phyloP scores from a whole-genome alignment of 2,888 invertebrate species.

The Drosophila maculinotata region DNA sequence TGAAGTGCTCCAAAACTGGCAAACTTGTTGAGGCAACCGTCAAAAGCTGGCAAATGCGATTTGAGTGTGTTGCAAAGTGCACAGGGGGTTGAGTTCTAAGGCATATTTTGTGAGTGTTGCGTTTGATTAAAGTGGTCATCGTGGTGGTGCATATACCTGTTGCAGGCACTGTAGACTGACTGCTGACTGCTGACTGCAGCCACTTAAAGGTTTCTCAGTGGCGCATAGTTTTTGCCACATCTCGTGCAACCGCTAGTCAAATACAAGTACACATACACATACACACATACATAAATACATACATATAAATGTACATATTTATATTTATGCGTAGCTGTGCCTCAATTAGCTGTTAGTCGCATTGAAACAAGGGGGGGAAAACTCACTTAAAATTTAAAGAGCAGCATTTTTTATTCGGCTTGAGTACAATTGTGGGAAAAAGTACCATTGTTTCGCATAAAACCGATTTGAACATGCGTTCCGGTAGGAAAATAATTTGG shows the following conservation, averaged over 20 bases:
- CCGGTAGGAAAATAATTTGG: conserved; percentile 41
- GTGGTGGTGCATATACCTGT: conserved; percentile 20
- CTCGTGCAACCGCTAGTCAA: conserved; percentile 14
- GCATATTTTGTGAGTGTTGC: conserved; percentile 32
- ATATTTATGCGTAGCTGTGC: conserved; percentile 48
- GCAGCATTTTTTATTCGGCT: background rate
- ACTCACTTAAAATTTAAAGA: conserved; percentile 1
- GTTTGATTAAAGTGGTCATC: conserved; percentile 50
- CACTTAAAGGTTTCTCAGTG: conserved; percentile 20
- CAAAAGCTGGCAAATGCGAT: conserved; percentile 15
- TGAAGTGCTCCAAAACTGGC: conserved; percentile 39
- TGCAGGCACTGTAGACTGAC: conserved; percentile 3
- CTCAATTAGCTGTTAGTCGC: conserved; percentile 46
- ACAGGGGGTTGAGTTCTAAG: background rate
- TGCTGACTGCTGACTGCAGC: conserved; percentile 7
- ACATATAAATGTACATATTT: background rate
- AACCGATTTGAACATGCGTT: conserved; percentile 43
- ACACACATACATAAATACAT: conserved; percentile 2
- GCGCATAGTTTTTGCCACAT: conserved; percentile 23
- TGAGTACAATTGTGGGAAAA: conserved; percentile 51
- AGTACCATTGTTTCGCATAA: conserved; percentile 38
- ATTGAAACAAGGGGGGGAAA: conserved; percentile 13
- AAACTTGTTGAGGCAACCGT: conserved; percentile 54
- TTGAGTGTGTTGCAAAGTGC: background rate
- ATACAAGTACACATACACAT: background rate